Base-by-base conservation (phyloP, 2,797 vertebrate genomes). In the Mus spretus region DNA sequence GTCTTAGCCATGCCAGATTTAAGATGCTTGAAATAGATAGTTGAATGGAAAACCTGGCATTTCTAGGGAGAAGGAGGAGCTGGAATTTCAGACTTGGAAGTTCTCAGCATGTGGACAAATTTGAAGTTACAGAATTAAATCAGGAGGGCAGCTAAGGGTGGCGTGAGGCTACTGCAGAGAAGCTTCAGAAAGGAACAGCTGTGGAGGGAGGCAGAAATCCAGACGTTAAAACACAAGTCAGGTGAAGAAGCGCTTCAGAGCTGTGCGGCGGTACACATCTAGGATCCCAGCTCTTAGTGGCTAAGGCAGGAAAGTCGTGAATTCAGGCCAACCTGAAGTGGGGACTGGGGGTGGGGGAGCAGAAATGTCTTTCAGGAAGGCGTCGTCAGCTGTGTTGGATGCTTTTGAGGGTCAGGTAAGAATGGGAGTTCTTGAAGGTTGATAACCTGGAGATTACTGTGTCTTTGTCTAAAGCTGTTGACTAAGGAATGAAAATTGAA, bases 1-100 rank as follows among this genome's bases (percentile, higher is more conserved):
- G 37, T 74, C 87, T 94, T 55, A 80, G 72, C 80, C 40, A 75
- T 80, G 40, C 70, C 86, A 90, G 37, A 44, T 94, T 88, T 63
- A 79, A 84, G 65, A 61, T 96, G 50, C 31, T 47, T 85, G n/a
- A 94, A 28, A 87, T 93, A 74, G n/a, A 47, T 83, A 14, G 83
- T 89, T 95, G 53, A 20, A 40, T 88, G 65, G 90, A 89, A 94
- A 85, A 47, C 26, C 28, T 96, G 50, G 75, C 3, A 31, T 91
- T 91, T 92, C 74, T n/a, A 83, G 26, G n/a, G 94, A 88, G 47
- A 91, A 65, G 5, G 63, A 53, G 77, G 65, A 61, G 26, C 86
- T 97, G 37, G 61, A 86, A 89, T 87, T 92, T 34, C 72, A 92
- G 92, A 87, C 7, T 74, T 59, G 77, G 59, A 89, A 61, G 17